Base-by-base conservation (phyloP, 2,888 invertebrate species). In the Lingula anatina region DNA sequence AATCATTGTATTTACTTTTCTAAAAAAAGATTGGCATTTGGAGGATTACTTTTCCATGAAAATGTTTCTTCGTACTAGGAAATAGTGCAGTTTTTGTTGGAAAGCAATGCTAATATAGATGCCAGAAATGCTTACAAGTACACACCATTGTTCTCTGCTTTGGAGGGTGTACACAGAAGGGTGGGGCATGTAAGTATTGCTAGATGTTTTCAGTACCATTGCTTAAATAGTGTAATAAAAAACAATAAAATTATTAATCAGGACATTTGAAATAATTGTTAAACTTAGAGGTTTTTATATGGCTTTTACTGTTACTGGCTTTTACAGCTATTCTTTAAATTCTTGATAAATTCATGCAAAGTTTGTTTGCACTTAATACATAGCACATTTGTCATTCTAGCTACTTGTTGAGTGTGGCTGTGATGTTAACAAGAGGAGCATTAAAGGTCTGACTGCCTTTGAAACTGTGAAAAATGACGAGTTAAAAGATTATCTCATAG, bases 361-460 rank as follows among this genome's bases (percentile, higher is more conserved):
- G n/a, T n/a, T n/a, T n/a, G n/a, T n/a, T n/a, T n/a, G n/a, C n/a
- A n/a, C n/a, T n/a, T n/a, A n/a, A n/a, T n/a, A n/a, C n/a, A n/a
- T n/a, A n/a, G n/a, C n/a, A n/a, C n/a, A n/a, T n/a, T 15, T 15
- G 9, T 42, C 23, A 7, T 54, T 66, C 26, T 60, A 75, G 74
- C 58, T 70, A 46, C 55, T 75, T 35, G 68, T 75, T 42, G 75
- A 75, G 52, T 75, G 73, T 71, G 75, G 75, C 7, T 75, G 73
- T 62, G 70, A 75, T 55, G 65, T 75, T 2, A 68, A 70, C 48
- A 55, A 61, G 24, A 62, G 55, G 36, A 72, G 70, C 51, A 60
- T 60, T 28, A 62, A 65, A 49, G 61, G 61, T 3, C 60, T 60
- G 40, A 60, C 68, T 9, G 68, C 71, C 2, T 57, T 74, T 47